A percentile compares a stretch with the other conserved stretches of the same genome.
These are phyloP conservation scores for Tringa solitaria DNA, from an alignment of 2,113 vertebrate species.

Conservation along the genomic window DNA sequence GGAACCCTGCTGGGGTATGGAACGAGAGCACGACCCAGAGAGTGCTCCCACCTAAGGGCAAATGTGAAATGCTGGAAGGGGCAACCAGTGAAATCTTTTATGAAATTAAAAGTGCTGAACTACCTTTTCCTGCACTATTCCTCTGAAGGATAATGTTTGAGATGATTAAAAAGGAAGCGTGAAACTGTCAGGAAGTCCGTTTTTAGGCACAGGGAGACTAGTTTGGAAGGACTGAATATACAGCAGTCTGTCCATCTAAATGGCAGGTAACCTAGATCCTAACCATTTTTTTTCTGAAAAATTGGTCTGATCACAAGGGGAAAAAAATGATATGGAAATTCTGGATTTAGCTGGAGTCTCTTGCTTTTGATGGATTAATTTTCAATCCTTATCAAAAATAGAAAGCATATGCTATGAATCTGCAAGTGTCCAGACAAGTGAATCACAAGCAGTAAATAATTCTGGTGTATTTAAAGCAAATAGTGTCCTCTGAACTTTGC, in stretches of 20 bases:
- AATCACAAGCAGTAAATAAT: neutral
- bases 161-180: rapidly evolving
- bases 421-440: neutral
- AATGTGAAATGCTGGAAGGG: rapidly evolving
- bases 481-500: neutral
- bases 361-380: neutral
- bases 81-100: neutral
- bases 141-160: neutral
- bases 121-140: neutral
- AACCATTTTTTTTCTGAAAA: neutral
- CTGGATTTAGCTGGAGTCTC: neutral
- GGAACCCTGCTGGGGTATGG: neutral
- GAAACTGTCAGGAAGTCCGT: neutral
- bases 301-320: neutral
- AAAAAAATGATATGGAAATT: neutral
- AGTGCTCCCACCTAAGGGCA: rapidly evolving
- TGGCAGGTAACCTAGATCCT: neutral
- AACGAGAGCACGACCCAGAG: rapidly evolving
- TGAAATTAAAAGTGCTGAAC: neutral
- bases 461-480: neutral
- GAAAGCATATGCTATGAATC: neutral
- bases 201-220: neutral
- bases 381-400: neutral
- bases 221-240: neutral
- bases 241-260: neutral